Conservation (phyloP, 2,888 invertebrate genomes). For the Leptinotarsa juncta region DNA sequence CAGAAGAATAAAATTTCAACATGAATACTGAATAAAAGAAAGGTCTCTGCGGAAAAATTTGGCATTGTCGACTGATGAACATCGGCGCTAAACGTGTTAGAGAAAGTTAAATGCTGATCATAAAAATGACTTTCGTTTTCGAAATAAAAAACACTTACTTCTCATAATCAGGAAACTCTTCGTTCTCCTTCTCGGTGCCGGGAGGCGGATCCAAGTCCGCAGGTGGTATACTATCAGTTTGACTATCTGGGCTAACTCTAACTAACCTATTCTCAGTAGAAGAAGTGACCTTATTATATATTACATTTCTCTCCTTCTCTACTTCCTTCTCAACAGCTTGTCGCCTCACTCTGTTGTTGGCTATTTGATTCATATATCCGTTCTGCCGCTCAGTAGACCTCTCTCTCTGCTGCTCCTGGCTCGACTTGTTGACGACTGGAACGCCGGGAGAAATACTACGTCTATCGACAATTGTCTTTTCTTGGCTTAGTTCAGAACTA, state of each 20-base stretch:
- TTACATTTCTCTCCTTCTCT: slow-evolving; percentile 24
- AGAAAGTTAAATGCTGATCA: no score
- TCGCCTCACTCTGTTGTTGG: slow-evolving; percentile 34
- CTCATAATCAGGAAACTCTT: slow-evolving; percentile 67
- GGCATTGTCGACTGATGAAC: no score
- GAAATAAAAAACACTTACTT: slow-evolving; percentile 64
- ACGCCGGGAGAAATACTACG: slow-evolving; percentile 40
- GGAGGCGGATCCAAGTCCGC: slow-evolving; percentile 41
- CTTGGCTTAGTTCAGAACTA: slow-evolving; percentile 59
- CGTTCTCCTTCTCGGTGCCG: slow-evolving; percentile 49
- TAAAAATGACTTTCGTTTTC: background rate
- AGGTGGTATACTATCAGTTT: slow-evolving; percentile 57
- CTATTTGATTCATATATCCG: slow-evolving; percentile 43
- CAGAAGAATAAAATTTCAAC: no score
- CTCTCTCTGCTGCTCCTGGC: slow-evolving; percentile 39
- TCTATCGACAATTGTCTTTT: slow-evolving; percentile 53
- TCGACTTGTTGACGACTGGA: slow-evolving; percentile 13
- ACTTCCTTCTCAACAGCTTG: slow-evolving; percentile 6
- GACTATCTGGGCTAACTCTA: slow-evolving; percentile 65
- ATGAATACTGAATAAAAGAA: no score
- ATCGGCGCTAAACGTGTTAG: no score
- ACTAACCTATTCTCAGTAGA: slow-evolving; percentile 56
- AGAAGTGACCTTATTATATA: slow-evolving; percentile 52
- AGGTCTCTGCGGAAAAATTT: no score
- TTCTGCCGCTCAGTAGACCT: slow-evolving; percentile 43